Conservation (phyloP, 2,888 invertebrate genomes). For the Ophion slaviceki region DNA sequence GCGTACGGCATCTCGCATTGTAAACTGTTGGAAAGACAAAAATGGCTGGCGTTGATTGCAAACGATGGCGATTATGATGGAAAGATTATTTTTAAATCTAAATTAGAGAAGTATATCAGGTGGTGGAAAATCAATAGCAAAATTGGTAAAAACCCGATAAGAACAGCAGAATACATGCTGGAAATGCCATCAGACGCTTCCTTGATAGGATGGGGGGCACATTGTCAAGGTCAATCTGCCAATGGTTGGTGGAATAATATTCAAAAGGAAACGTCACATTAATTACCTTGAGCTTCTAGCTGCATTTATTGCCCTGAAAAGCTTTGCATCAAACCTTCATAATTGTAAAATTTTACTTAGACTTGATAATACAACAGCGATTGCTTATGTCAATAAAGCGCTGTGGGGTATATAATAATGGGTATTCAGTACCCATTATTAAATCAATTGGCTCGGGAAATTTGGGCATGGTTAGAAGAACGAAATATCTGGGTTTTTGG, state of each 20-base stretch:
- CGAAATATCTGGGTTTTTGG: too few species aligned
- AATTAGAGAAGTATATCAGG: background rate
- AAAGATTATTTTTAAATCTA: background rate
- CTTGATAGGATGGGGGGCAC: too few species aligned
- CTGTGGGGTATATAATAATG: too few species aligned
- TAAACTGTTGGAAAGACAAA: slow-evolving; percentile 15
- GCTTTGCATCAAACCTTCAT: background rate
- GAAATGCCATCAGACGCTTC: background rate
- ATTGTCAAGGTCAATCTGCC: too few species aligned
- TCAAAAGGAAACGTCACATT: background rate
- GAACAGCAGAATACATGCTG: slow-evolving; percentile 3
- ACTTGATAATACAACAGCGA: slow-evolving; percentile 3
- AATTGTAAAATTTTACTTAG: slow-evolving; percentile 2
- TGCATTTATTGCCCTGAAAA: slow-evolving; percentile 8
- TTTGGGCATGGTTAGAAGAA: too few species aligned
- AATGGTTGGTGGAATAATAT: too few species aligned
- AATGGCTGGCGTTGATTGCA: slow-evolving; percentile 19
- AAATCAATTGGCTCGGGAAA: too few species aligned
- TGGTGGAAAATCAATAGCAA: slow-evolving; percentile 21
- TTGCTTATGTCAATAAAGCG: too few species aligned
- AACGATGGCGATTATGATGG: background rate
- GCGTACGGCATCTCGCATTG: slow-evolving; percentile 6
- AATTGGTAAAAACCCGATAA: slow-evolving; percentile 22
- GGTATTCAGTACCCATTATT: too few species aligned
- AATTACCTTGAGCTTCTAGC: background rate